Evolutionary conservation across 2,797 vertebrate species (phyloP).

Genomic region (Tapirus indicus): DNA sequence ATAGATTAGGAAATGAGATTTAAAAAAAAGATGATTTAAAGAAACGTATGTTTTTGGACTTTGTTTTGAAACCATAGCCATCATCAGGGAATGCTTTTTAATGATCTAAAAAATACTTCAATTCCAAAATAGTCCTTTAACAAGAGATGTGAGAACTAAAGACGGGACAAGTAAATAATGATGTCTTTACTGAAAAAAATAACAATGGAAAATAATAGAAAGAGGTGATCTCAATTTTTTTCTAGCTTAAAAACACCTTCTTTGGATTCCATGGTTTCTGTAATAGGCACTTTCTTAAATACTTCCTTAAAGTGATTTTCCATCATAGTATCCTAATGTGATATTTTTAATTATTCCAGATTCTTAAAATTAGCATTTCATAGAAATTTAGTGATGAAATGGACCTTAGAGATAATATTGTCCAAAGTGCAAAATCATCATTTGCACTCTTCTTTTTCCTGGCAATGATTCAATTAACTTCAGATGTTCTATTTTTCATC

Average conservation of each 20-base stretch:
- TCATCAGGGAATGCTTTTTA: neutral
- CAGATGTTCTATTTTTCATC: slow-evolving; percentile 32
- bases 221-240: neutral
- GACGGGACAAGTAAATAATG: neutral
- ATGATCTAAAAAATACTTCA: neutral
- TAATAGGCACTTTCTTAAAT: neutral
- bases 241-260: neutral
- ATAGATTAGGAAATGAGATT: slow-evolving; percentile 75
- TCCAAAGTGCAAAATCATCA: slow-evolving; percentile 57
- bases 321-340: neutral
- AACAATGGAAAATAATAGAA: neutral
- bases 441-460: slow-evolving; percentile 41
- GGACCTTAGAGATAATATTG: slow-evolving; percentile 34
- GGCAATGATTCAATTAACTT: slow-evolving; percentile 48
- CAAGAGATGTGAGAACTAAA: neutral
- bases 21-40: slow-evolving; percentile 37
- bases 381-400: slow-evolving; percentile 53
- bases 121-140: slow-evolving; percentile 19
- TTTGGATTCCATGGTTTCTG: neutral
- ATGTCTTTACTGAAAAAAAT: neutral
- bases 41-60: neutral
- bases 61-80: slow-evolving; percentile 34
- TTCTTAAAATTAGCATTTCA: slow-evolving; percentile 62
- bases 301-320: slow-evolving; percentile 17
- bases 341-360: slow-evolving; percentile 42